Base-by-base conservation (phyloP, 2,888 invertebrate genomes). In the Pseudococcus jackbeardsleyi region DNA sequence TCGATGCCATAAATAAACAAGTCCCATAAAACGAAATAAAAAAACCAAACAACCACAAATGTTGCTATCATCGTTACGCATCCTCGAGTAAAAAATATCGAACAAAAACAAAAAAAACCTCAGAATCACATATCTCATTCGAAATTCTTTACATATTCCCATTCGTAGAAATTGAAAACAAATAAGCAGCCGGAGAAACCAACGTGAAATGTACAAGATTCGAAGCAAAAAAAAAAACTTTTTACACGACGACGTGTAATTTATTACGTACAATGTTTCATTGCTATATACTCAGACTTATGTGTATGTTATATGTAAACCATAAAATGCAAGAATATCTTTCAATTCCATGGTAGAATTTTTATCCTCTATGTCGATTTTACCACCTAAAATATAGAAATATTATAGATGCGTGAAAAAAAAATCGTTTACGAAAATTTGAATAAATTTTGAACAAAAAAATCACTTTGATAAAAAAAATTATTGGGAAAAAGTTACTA, bases 21-120 rank as follows among this genome's bases (percentile, higher is more conserved):
- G 19, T 64, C 22, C 17, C 64, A 22, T 22, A 64, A 11, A 64
- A 22, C 7, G 12, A 64, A 64, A 19, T 7, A 6, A 22, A 22
- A 64, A 64, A 33, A 33, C 26, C 17, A 1, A 64, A 64, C 19
- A 22, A 22, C 7, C 19, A 19, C 64, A 19, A 22, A 11, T 64
- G 26, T 33, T 33, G 26, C 26, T 33, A 33, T 33, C 26, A 33
- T 33, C 26, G 26, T 33, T 33, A 33, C 26, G 3, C 26, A 33
- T 33, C 26, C 26, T 33, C 26, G 26, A 33, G 22, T 22, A 15
- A 33, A 72, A 72, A 72, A 72, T 68, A 72, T 72, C 11, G 33
- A 72, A 72, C 68, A 72, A 72, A 72, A 72, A 72, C 68, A 72
- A 72, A 72, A 72, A 72, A 72, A 33, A 33, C 1, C 33, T 72